Evolutionary conservation across 2,113 vertebrate genomes (phyloP).

Genomic region (Pseudois nayaur): DNA sequence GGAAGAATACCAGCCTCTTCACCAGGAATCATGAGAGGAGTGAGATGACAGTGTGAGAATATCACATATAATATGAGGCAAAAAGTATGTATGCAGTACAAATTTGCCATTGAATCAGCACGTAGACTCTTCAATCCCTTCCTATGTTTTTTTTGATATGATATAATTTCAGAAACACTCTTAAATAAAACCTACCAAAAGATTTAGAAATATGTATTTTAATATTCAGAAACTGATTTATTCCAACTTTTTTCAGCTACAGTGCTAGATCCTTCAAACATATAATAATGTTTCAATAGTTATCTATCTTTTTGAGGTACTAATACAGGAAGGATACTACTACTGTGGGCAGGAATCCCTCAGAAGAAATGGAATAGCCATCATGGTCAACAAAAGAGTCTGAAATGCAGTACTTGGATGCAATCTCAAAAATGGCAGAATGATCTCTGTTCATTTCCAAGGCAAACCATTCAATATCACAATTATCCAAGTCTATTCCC

Average conservation of each 20-base stretch:
- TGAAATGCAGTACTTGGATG: too few species aligned
- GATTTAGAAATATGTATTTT: not conserved
- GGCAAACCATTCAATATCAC: too few species aligned
- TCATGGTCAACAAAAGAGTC: too few species aligned
- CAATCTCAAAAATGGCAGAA: too few species aligned
- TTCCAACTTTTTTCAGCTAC: not conserved
- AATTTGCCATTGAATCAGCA: not conserved
- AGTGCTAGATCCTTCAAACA: not conserved
- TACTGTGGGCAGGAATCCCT: too few species aligned
- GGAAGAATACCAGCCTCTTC: not conserved
- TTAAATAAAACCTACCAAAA: not conserved
- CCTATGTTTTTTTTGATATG: not conserved
- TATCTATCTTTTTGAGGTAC: not conserved
- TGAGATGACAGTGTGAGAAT: not conserved
- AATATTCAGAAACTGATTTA: not conserved
- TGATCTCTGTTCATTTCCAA: too few species aligned
- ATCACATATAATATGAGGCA: not conserved
- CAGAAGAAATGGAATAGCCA: too few species aligned
- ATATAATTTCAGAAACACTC: not conserved
- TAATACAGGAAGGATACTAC: not conserved
- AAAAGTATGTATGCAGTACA: not conserved
- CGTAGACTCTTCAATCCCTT: rapidly evolving
- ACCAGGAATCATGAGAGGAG: not conserved
- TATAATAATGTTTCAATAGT: not conserved
- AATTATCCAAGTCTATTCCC: too few species aligned